Evolutionary conservation across 2,797 vertebrate species (phyloP).

Genomic region (Miichthys miiuy): DNA sequence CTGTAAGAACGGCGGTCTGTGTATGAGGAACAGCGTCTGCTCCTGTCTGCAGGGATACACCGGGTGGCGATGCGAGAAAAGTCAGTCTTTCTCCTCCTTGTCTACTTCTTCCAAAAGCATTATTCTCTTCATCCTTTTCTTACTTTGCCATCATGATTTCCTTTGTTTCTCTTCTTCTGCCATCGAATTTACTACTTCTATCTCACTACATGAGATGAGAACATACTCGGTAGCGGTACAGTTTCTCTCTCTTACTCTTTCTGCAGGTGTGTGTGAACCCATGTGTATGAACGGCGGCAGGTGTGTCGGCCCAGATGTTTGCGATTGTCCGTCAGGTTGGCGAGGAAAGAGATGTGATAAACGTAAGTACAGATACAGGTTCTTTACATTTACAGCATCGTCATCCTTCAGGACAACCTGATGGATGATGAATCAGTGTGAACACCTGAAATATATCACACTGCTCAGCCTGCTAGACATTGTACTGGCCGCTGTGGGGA

Average conservation of each 20-base stretch:
- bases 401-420: neutral
- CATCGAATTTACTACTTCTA: neutral
- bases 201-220: neutral
- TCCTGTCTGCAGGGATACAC: slow-evolving; percentile 87
- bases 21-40: slow-evolving; percentile 90
- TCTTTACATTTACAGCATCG: neutral
- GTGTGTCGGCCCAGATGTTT: slow-evolving; percentile 83
- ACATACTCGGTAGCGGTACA: neutral
- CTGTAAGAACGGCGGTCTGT: slow-evolving; percentile 91
- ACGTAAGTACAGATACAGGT: slow-evolving; percentile 71
- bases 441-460: no score
- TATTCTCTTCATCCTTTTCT: neutral
- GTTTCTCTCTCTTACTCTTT: neutral
- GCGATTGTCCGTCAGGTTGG: slow-evolving; percentile 87
- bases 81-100: slow-evolving; percentile 77
- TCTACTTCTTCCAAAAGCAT: neutral
- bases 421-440: neutral
- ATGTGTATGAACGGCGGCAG: slow-evolving; percentile 86
- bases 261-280: slow-evolving; percentile 88
- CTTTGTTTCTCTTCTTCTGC: neutral
- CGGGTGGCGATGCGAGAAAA: slow-evolving; percentile 90
- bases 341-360: slow-evolving; percentile 81
- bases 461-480: no score
- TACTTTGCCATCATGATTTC: neutral
- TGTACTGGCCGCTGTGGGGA: no score